Percentiles rank a stretch among this genome's conserved stretches.
phyloP scores from a whole-genome alignment of 37 sponge, comb jelly and placozoan species.

The Corticium candelabrum region DNA sequence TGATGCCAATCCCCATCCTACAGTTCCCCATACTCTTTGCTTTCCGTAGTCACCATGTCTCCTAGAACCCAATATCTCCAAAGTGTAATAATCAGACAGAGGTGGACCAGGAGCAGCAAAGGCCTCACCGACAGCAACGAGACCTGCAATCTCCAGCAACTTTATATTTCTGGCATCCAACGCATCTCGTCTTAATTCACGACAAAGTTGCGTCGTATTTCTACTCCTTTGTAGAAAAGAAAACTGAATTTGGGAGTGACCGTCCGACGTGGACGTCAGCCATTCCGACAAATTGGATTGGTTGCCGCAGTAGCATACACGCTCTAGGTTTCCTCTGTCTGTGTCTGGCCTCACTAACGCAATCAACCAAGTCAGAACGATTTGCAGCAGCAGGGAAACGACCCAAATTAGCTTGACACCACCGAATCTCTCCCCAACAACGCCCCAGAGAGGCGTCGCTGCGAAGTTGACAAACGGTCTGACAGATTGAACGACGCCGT shows the following conservation, averaged over 20 bases:
- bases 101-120: background rate
- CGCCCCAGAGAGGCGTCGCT: background rate
- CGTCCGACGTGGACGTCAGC: no score
- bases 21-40: slow-evolving; percentile 6
- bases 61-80: background rate
- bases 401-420: background rate
- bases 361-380: background rate
- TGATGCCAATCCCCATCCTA: background rate
- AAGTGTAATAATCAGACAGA: background rate
- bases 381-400: background rate
- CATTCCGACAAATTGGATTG: background rate
- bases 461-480: background rate
- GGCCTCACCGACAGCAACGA: background rate
- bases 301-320: background rate
- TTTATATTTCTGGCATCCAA: background rate
- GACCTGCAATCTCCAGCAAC: background rate
- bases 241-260: background rate
- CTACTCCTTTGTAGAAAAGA: no score
- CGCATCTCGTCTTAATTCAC: background rate
- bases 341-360: background rate
- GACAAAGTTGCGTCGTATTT: background rate
- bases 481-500: background rate
- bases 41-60: background rate
- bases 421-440: background rate
- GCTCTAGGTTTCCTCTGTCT: background rate